A percentile compares a stretch with the other conserved stretches of the same genome.
Evolutionary conservation across 2,888 invertebrate species (phyloP).

Genomic region (Argynnis bischoffii): DNA sequence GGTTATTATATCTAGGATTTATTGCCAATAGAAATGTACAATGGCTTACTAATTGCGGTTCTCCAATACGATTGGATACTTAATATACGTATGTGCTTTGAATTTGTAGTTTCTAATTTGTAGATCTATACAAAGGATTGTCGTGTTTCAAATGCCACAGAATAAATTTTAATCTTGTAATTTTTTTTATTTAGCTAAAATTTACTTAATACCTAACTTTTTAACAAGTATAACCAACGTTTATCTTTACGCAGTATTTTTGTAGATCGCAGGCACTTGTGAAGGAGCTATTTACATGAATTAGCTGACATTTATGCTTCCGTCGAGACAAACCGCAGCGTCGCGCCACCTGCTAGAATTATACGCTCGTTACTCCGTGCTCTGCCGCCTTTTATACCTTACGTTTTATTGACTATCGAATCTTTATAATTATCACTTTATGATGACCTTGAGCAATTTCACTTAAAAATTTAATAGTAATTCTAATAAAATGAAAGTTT

Average conservation of each 20-base stretch:
- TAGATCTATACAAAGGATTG: constrained; percentile 12
- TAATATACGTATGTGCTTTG: constrained; percentile 35
- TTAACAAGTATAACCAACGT: background rate
- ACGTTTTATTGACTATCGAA: constrained; percentile 39
- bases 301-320: constrained; percentile 78
- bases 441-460: background rate
- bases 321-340: constrained; percentile 72
- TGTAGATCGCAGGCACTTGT: constrained; percentile 56
- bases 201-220: too few species aligned
- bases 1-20: constrained; percentile 53
- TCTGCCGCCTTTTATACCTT: constrained; percentile 56
- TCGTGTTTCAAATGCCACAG: too few species aligned
- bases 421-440: constrained; percentile 6
- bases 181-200: too few species aligned
- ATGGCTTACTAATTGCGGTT: constrained; percentile 50
- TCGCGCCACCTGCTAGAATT: constrained; percentile 75
- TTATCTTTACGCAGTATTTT: constrained; percentile 7
- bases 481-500: background rate
- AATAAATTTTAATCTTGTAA: too few species aligned
- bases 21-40: constrained; percentile 49
- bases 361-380: constrained; percentile 74
- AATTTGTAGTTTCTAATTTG: constrained; percentile 26
- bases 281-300: constrained; percentile 76
- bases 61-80: constrained; percentile 36
- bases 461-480: background rate